A percentile compares a stretch with the other conserved stretches of the same genome.
Conservation (phyloP, 2,797 vertebrate genomes). For the Atherinosoma microstoma region DNA sequence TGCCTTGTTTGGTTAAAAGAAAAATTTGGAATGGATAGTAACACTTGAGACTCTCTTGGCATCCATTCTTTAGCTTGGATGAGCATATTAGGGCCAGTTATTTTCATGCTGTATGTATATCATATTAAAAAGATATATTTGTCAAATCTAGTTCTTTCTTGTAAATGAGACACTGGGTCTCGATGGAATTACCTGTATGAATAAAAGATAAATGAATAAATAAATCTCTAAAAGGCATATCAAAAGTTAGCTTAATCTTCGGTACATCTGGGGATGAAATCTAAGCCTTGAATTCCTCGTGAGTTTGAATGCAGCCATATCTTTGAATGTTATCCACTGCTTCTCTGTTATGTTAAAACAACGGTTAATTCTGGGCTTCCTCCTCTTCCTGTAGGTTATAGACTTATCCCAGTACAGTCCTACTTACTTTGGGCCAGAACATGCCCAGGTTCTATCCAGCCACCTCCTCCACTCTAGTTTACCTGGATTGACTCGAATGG, state of each 20-base stretch:
- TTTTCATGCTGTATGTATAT: neutral
- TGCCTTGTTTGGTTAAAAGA: neutral
- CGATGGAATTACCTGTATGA: neutral
- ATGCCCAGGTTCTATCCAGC: conserved; percentile 93
- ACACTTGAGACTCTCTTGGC: neutral
- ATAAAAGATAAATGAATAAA: neutral
- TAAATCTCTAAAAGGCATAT: neutral
- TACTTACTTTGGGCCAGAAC: conserved; percentile 94
- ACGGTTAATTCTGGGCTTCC: neutral
- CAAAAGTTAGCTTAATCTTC: neutral
- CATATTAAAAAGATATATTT: neutral
- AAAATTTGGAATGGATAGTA: neutral
- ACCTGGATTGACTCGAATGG: conserved; percentile 94
- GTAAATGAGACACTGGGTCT: neutral
- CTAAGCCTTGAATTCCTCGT: neutral
- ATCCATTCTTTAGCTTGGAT: neutral
- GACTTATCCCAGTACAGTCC: conserved; percentile 95
- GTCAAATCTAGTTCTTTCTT: neutral
- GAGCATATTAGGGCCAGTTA: conserved; percentile 10
- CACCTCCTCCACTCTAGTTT: conserved; percentile 96
- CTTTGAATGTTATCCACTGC: conserved; percentile 6
- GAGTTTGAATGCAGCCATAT: too few species aligned
- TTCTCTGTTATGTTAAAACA: neutral
- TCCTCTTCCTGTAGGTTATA: conserved; percentile 84
- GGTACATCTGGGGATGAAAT: neutral